Conservation (phyloP, 2,113 vertebrate genomes). For the Platichthys stellatus region DNA sequence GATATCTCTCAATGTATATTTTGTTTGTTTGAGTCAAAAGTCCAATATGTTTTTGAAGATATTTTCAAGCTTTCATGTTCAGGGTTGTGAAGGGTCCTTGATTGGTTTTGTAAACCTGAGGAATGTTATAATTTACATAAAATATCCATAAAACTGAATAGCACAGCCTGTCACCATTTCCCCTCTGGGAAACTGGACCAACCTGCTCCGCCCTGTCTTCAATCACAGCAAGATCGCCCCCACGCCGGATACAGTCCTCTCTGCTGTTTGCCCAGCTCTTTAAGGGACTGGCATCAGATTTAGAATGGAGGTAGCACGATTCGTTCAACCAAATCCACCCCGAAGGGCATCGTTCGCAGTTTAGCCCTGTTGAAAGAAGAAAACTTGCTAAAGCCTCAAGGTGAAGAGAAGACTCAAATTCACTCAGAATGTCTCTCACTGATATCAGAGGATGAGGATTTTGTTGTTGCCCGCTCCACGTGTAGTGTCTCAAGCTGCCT, state of each 20-base stretch:
- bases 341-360: conserved; percentile 25
- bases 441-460: neutral
- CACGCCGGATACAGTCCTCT: conserved; percentile 22
- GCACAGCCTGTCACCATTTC: neutral
- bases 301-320: conserved; percentile 39
- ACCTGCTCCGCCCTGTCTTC: conserved; percentile 43
- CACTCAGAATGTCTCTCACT: neutral
- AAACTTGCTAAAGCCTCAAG: neutral
- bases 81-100: too few species aligned
- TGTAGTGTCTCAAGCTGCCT: neutral
- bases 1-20: too few species aligned
- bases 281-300: accelerated
- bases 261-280: conserved; percentile 36
- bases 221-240: conserved; percentile 35
- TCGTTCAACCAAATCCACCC: conserved; percentile 21
- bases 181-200: neutral
- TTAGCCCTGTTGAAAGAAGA: conserved; percentile 8
- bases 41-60: too few species aligned
- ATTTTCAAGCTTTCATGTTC: too few species aligned
- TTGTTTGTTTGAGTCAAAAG: too few species aligned
- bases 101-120: too few species aligned
- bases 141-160: neutral
- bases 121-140: too few species aligned
- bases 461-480: neutral
- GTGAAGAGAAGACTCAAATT: neutral